Evolutionary conservation across 2,113 vertebrate genomes (phyloP), one percentile per base, ranked within the genome.

Genomic region (Sturnus vulgaris): DNA sequence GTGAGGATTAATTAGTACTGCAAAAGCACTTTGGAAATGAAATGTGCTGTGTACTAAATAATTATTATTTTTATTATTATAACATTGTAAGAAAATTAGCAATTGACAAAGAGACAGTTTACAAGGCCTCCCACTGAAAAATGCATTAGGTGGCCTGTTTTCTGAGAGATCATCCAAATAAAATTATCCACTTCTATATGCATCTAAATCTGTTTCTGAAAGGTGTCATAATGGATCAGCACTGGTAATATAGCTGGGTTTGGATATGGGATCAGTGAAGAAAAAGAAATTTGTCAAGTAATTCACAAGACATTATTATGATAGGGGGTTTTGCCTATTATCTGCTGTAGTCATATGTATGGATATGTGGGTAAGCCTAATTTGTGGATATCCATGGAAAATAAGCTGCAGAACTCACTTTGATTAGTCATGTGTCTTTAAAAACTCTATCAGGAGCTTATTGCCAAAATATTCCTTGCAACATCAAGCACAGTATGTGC

Each of bases 1-100:
- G 94, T 90, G 76, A 96, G 95, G 94, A 95, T 95, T 97, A 97
- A 96, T 97, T 96, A 96, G 90, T 88, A 95, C 56, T 63, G 85
- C 71, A 93, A 93, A 94, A 96, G 84, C 89, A 93, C 82, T 93
- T 86, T 76, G 90, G 93, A 96, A 95, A 96, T 94, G 82, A 97
- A 97, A 95, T 96, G 92, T 94, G 47, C 86, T 94, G 69, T 92
- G 89, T 84, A 90, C 94, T 95, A 94, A 94, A 94, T 95, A 89
- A 92, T 93, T 90, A 95, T 92, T 96, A 96, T 97, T 95, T 90
- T 94, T 94, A 96, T 87, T 94, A 89, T 79, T 94, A 80, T 83
- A 95, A 88, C 66, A 80, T 59, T 79, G 44, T 79, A 80, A 81
- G 90, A 94, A 90, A 95, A 96, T 95, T 91, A 95, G 35, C 64